Conservation (phyloP, 2,888 invertebrate genomes). For the Mythimna vitellina region DNA sequence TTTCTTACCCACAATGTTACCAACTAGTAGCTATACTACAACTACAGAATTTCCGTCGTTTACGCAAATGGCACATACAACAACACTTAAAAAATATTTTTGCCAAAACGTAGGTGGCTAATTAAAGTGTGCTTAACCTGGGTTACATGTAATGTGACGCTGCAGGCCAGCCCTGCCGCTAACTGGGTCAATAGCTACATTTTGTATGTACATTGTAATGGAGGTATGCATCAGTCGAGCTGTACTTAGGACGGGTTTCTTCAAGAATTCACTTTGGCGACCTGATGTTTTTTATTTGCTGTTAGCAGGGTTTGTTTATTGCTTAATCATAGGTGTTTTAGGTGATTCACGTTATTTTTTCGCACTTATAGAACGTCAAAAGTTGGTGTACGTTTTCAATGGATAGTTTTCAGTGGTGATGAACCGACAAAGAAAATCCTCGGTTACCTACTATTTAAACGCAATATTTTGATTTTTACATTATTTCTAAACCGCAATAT, state of each 20-base stretch:
- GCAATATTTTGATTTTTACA: too few species aligned
- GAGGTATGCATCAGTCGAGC: slow-evolving; percentile 45
- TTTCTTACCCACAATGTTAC: too few species aligned
- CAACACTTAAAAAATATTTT: slow-evolving; percentile 39
- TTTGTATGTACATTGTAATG: slow-evolving; percentile 64
- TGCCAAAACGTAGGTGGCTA: slow-evolving; percentile 30
- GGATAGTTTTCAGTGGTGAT: too few species aligned
- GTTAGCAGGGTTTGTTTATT: background rate
- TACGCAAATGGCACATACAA: slow-evolving; percentile 30
- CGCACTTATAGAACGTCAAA: too few species aligned
- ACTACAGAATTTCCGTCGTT: slow-evolving; percentile 37
- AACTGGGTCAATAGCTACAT: slow-evolving; percentile 60
- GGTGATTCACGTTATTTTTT: too few species aligned
- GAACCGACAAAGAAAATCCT: too few species aligned
- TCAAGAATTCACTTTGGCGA: slow-evolving; percentile 48
- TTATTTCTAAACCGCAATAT: too few species aligned
- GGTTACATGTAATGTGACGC: slow-evolving; percentile 41
- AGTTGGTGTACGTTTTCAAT: too few species aligned
- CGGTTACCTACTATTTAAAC: too few species aligned
- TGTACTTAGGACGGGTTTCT: slow-evolving; percentile 44
- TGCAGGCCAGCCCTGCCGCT: slow-evolving; percentile 44
- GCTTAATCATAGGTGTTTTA: background rate
- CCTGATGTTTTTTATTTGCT: slow-evolving; percentile 13
- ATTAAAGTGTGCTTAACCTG: slow-evolving; percentile 49
- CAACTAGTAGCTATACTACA: slow-evolving; percentile 4